Conservation (phyloP, 1,140 invertebrate species). For the Dolichoris vasculosae region DNA sequence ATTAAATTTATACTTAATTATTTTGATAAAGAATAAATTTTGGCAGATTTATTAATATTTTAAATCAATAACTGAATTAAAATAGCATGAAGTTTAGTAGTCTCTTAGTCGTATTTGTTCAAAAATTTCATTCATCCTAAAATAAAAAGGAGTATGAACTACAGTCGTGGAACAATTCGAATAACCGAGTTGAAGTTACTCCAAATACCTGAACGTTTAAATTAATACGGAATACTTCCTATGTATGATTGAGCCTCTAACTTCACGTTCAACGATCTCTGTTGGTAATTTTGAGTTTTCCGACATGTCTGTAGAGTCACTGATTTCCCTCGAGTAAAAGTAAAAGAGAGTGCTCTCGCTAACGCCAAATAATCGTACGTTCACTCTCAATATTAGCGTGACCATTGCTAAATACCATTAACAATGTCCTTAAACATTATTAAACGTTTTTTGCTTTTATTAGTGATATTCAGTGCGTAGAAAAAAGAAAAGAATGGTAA, state of each 20-base stretch:
- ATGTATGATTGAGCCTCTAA: slow-evolving; percentile 26
- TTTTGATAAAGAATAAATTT: too few relatives aligned
- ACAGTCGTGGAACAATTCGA: too few relatives aligned
- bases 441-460: slow-evolving; percentile 52
- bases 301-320: background rate
- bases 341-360: slow-evolving; percentile 35
- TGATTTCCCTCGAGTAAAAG: slow-evolving; percentile 50
- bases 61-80: too few relatives aligned
- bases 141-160: background rate
- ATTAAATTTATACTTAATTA: too few relatives aligned
- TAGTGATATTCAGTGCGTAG: slow-evolving; percentile 8
- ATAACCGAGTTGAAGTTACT: background rate
- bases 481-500: background rate
- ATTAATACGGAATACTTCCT: background rate
- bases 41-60: too few relatives aligned
- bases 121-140: background rate
- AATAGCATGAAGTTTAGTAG: too few relatives aligned
- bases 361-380: background rate
- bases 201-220: background rate
- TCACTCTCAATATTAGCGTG: slow-evolving; percentile 56
- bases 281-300: slow-evolving; percentile 39
- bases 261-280: slow-evolving; percentile 45
- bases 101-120: background rate
- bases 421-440: slow-evolving; percentile 55
- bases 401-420: slow-evolving; percentile 67